Base-by-base conservation (phyloP, 1,140 invertebrate genomes). In the Tetragnatha versicolor region DNA sequence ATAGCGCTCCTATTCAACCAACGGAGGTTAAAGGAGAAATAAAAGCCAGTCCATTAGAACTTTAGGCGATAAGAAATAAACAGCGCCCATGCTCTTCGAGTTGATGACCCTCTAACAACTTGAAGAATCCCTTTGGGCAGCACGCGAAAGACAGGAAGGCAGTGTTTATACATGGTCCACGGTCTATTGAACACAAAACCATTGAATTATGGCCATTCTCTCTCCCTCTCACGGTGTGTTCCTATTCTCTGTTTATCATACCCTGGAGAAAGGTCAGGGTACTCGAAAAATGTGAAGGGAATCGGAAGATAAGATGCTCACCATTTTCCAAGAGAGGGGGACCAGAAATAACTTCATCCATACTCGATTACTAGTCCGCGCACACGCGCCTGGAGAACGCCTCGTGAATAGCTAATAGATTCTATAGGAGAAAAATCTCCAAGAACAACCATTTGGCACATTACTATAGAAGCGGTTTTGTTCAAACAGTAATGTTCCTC, bases 181-280 rank as follows among this genome's bases (percentile, higher is more conserved):
- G 69, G 69, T 73, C 69, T 73, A 73, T 73, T 73, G 69, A 60
- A 17, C 69, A 73, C 69, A 73, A 60, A 73, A 42, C 53, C 69
- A 60, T 73, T 60, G 69, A 73, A 60, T 60, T 73, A 45, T 47
- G 37, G 55, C 55, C 39, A 73, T 73, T 73, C 69, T 58, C 55
- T n/a, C 20, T 20, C 55, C 31, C 45, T 49, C 39, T 25, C 5
- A 29, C 10, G 47, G 42, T 47, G 31, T 27, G 22, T 70, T 33
- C 49, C 69, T 45, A 73, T 60, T 73, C 69, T 60, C 37, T 73
- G 55, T 60, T 73, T 60, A 73, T 42, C 51, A 60, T 73, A 58
- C 22, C n/a, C 31, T 60, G 37, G 47, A 29, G n/a, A 73, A 73
- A 73, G 69, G 69, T 73, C 69, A 73, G 53, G 20, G 69, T 33